phyloP scores from a whole-genome alignment of 1,140 invertebrate genomes.

The Drosophila novamexicana region DNA sequence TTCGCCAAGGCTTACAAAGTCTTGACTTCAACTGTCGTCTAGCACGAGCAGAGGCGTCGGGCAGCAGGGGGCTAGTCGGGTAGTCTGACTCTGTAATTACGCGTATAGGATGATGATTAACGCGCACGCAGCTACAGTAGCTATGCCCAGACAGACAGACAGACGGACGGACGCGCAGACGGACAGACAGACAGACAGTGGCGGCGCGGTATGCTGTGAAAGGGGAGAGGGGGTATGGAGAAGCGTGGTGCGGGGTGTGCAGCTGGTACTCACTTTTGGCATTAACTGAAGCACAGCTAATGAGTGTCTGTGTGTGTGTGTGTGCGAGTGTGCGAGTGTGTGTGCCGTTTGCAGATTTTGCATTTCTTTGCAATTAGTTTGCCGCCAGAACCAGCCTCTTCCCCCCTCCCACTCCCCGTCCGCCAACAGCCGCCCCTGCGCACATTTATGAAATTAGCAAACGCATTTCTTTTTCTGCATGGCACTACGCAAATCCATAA shows the following conservation, averaged over 20 bases:
- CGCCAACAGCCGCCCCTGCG: not conserved
- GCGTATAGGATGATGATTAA: conserved; percentile 82
- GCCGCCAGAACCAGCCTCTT: conserved; percentile 12
- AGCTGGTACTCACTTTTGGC: conserved; percentile 42
- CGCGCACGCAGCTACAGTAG: conserved; percentile 58
- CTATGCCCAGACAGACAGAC: conserved; percentile 12
- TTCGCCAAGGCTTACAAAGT: conserved; percentile 28
- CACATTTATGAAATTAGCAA: conserved; percentile 78
- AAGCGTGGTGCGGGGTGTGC: not conserved
- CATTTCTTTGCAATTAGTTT: conserved; percentile 76
- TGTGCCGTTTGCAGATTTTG: conserved; percentile 43
- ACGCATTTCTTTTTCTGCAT: conserved; percentile 70
- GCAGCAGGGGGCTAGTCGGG: not conserved
- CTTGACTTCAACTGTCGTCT: conserved; percentile 21
- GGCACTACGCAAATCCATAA: conserved; percentile 53
- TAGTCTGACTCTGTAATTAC: conserved; percentile 67
- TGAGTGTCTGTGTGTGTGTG: conserved; percentile 56
- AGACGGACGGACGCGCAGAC: not conserved
- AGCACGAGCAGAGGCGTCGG: not conserved
- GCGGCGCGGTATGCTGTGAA: not conserved
- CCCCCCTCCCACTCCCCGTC: not conserved
- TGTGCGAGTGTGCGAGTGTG: conserved; percentile 19
- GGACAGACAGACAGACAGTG: conserved; percentile 10
- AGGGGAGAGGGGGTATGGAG: not conserved
- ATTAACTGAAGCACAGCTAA: conserved; percentile 76